Base-by-base conservation (phyloP, 2,113 vertebrate genomes). In the Epinephelus fuscoguttatus region DNA sequence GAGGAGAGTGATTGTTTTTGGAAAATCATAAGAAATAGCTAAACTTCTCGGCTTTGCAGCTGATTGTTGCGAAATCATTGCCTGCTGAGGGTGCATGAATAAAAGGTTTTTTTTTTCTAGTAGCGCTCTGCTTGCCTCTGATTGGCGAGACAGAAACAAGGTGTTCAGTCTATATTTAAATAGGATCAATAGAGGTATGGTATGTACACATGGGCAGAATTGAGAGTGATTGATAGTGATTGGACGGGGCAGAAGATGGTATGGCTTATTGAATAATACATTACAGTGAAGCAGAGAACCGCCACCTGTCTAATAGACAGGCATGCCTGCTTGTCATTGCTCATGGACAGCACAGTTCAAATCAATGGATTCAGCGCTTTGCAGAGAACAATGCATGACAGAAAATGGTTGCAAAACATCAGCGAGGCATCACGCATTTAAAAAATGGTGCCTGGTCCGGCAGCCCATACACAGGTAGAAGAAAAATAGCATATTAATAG, bases 151-250 rank as follows among this genome's bases (percentile, higher is more conserved):
- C 27, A 61, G 62, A 55, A 77, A 62, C 33, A 59, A 56, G 69
- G 9, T 49, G 30, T 75, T 82, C 15, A 60, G 68, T 61, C 75
- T 88, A 73, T 81, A 86, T 90, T 81, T 80, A 75, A 86, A 77
- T 50, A 10, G 47, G 45, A 86, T 87, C 83, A 84, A 82, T 79
- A 72, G 18, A 80, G 33, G 9, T 52, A 67, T 83, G 53, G 9
- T 52, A 67, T 85, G 50, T 71, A 59, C 47, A 71, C 52, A 66
- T 77, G 76, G 25, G 45, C 45, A 70, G 59, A 86, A 77, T 21
- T 64, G 42, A 75, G 82, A 61, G 77, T 82, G 55, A 89, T 37
- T 59, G 69, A 76, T 70, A 59, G 69, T 56, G 74, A 81, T 33
- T 80, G 76, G 62, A 86, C 21, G 10, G 17, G 7, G 9, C 9